These are phyloP conservation scores for Typhlomys cinereus DNA, from an alignment of 2,113 vertebrate genomes.

Conservation along the genomic window DNA sequence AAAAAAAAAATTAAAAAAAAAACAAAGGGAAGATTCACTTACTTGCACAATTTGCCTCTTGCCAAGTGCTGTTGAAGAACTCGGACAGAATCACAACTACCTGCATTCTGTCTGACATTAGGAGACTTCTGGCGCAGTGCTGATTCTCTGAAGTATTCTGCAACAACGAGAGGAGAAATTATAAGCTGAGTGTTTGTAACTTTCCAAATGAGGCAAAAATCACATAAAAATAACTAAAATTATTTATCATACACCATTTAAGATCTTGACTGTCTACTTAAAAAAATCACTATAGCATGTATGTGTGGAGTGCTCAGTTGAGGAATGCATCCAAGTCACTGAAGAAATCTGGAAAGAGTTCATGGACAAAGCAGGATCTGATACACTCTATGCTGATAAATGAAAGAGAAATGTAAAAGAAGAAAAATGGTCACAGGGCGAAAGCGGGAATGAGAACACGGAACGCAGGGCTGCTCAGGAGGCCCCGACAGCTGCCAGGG, in stretches of 20 bases:
- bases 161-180: slow-evolving; percentile 50
- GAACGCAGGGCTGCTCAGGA: neutral
- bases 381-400: slow-evolving; percentile 17
- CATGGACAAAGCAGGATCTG: neutral
- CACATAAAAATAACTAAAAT: slow-evolving; percentile 3
- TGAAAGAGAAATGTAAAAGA: neutral
- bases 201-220: slow-evolving; percentile 2
- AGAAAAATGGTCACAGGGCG: neutral
- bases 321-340: neutral
- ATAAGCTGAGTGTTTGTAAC: slow-evolving; percentile 35
- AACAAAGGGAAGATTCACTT: slow-evolving; percentile 76
- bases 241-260: slow-evolving; percentile 29
- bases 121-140: slow-evolving; percentile 91
- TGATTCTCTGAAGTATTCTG: slow-evolving; percentile 88
- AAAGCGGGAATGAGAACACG: neutral
- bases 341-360: neutral
- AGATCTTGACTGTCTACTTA: neutral
- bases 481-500: neutral
- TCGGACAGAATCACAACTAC: slow-evolving; percentile 87
- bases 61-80: slow-evolving; percentile 89
- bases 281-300: neutral
- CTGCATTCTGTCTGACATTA: slow-evolving; percentile 93
- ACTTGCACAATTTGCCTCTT: slow-evolving; percentile 88
- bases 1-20: too few species aligned
- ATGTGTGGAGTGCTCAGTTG: neutral